Base-by-base conservation (phyloP, 2,888 invertebrate species). In the Dynastes maya region DNA sequence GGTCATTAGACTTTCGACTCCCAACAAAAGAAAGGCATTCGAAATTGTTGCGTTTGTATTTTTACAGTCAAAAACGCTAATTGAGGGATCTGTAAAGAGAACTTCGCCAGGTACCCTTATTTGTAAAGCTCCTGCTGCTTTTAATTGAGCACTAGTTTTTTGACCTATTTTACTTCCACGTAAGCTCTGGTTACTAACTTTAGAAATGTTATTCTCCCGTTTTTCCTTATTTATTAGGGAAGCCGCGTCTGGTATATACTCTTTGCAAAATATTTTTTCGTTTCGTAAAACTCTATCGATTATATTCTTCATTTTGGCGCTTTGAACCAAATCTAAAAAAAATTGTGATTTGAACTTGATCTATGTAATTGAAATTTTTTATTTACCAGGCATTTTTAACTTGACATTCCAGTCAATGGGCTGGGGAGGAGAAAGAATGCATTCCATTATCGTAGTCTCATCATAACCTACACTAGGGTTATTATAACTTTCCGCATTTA, bases 21-120 rank as follows among this genome's bases (percentile, higher is more conserved):
- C 79, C 29, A 80, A 77, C 49, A 82, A 75, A 64, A 82, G 72
- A 78, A 79, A 83, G 1, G 71, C 81, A 37, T 82, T 77, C 0
- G 58, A 13, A 8, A 82, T 58, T 8, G 64, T 55, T 0, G 49
- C 8, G 45, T 78, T 80, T 29, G 78, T n/a, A 29, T 63, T 76
- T 71, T 79, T 79, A n/a, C 81, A 72, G 27, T 82, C 81, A 53
- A 79, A 83, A 32, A 82, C 79, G 58, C 75, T 78, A 13, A 80
- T 75, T n/a, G 78, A 70, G 8, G 82, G 83, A 80, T 84, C 82
- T n/a, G 84, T 84, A 72, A 80, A 83, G 64, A 83, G 82, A 6
- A 81, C 79, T 81, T 84, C 84, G 4, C 81, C 84, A 13, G 82
- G 77, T 22, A 83, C 76, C 32, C 75, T 70, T 45, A 83, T 81